Base-by-base conservation (phyloP, 1,140 invertebrate species). In the Aplysia californica region DNA sequence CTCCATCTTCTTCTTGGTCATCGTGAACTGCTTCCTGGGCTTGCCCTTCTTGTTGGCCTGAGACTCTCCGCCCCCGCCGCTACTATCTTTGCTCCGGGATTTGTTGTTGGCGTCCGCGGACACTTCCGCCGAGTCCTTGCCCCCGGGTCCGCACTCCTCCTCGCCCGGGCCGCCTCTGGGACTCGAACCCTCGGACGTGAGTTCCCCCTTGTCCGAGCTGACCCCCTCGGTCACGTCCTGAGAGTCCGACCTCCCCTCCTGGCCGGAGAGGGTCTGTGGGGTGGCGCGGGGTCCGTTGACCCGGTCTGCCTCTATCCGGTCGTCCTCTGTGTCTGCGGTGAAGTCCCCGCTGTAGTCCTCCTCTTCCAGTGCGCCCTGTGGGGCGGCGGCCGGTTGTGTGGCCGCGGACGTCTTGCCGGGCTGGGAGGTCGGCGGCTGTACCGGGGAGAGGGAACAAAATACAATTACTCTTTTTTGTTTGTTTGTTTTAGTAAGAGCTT, bases 31-130 rank as follows among this genome's bases (percentile, higher is more conserved):
- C 64, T 82, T 84, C 38, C 76, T 77, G n/a, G 31, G n/a, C 33
- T 75, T 79, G 71, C 55, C 71, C 65, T 78, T 81, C 33, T 58
- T 72, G 0, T 78, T 81, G 35, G 31, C 59, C 31, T 78, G 66
- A 79, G 69, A 74, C 92, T 93, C 92, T 91, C 91, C 87, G 91
- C 91, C 75, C 35, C 69, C 64, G 1, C 18, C 36, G 44, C 58
- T 20, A n/a, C n/a, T n/a, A n/a, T n/a, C n/a, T n/a, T n/a, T n/a
- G 20, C 39, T 35, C 29, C 33, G 33, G 6, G 41, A 20, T 39
- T 50, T 1, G 67, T 44, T 1, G 61, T 75, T 6, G 55, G 64
- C 31, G 66, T 68, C 29, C 77, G 68, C 21, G 68, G 69, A 26
- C 78, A 75, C 56, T 23, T 36, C 4, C 4, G 23, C 26, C 31